phyloP scores from a whole-genome alignment of 2,888 invertebrate genomes.

The Cheilosia soror region DNA sequence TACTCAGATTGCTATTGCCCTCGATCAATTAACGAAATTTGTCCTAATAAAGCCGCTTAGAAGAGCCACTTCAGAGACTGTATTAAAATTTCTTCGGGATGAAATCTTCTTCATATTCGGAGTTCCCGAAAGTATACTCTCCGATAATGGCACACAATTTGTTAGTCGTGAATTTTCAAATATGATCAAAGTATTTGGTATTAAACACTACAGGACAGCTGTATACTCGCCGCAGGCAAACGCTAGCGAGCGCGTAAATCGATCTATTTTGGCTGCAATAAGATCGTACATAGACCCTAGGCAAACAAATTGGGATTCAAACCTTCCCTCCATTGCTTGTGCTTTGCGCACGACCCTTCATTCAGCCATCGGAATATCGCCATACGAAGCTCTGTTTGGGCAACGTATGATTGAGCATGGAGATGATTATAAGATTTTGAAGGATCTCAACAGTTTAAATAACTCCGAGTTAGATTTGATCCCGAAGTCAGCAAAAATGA shows the following conservation, averaged over 20 bases:
- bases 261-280: too few species aligned
- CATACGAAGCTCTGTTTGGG: too few species aligned
- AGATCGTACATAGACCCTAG: background rate
- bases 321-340: too few species aligned
- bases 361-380: too few species aligned
- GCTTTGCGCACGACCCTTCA: too few species aligned
- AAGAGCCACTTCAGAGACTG: background rate
- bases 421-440: too few species aligned
- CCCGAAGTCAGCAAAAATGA: background rate
- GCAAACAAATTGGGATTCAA: background rate
- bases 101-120: slow-evolving; percentile 19
- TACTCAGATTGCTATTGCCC: background rate
- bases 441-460: too few species aligned
- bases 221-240: slow-evolving; percentile 13
- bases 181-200: background rate
- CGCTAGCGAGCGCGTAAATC: background rate
- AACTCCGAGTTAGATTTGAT: too few species aligned
- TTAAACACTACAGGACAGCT: background rate
- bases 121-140: slow-evolving; percentile 17
- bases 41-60: slow-evolving; percentile 1
- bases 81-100: background rate
- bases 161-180: background rate
- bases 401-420: too few species aligned
- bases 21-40: slow-evolving; percentile 29
- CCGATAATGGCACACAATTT: slow-evolving; percentile 44